Evolutionary conservation across 2,888 invertebrate species (phyloP).

Genomic region (Erynnis tages): DNA sequence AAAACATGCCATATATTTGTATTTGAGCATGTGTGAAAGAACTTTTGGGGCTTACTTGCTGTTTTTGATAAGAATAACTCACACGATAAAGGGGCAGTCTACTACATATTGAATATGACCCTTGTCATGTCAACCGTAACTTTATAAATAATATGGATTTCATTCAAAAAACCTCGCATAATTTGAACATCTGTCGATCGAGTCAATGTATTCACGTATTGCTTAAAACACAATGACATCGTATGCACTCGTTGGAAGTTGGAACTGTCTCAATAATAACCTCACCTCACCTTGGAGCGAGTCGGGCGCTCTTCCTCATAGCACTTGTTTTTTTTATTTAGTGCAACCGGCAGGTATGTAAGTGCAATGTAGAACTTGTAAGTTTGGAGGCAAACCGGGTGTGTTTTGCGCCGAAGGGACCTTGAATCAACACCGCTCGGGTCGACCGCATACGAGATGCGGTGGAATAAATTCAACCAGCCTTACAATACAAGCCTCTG

Average conservation of each 20-base stretch:
- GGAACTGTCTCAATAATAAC: constrained; percentile 32
- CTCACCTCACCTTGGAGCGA: constrained; percentile 27
- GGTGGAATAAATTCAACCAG: constrained; percentile 52
- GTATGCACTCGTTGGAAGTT: constrained; percentile 26
- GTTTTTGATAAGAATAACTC: too few relatives aligned
- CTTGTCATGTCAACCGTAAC: not conserved
- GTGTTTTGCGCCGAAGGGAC: constrained; percentile 52
- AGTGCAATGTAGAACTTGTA: constrained; percentile 24
- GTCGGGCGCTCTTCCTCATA: constrained; percentile 50
- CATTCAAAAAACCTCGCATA: not conserved
- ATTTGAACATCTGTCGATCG: constrained; percentile 9
- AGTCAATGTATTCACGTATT: constrained; percentile 1
- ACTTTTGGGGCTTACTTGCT: too few relatives aligned
- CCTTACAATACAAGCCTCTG: constrained; percentile 30
- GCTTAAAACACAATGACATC: constrained; percentile 13
- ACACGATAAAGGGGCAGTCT: too few relatives aligned
- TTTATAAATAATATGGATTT: not conserved
- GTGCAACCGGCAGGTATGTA: constrained; percentile 27
- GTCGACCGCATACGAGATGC: constrained; percentile 51
- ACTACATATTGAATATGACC: constrained; percentile 1
- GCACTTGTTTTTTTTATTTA: constrained; percentile 42
- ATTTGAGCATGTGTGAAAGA: too few relatives aligned
- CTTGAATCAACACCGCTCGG: constrained; percentile 51
- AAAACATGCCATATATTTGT: not conserved
- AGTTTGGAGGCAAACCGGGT: constrained; percentile 64